These are phyloP conservation scores for Embiotoca jacksoni DNA, from an alignment of 2,113 vertebrate genomes.

Conservation along the genomic window DNA sequence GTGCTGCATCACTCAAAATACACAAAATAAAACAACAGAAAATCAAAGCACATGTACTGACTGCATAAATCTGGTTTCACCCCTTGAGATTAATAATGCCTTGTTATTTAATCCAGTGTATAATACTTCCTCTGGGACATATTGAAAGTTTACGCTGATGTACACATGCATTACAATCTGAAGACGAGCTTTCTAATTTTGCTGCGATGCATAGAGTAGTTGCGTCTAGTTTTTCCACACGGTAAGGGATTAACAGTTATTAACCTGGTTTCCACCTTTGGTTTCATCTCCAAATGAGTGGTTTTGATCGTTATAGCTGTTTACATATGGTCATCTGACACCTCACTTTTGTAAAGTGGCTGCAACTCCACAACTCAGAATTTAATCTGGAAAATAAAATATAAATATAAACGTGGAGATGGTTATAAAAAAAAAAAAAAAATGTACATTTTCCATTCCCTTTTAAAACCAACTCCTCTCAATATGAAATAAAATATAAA, in stretches of 20 bases:
- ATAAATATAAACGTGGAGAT: neutral
- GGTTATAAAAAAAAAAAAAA: neutral
- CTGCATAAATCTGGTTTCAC: neutral
- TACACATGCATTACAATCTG: no score
- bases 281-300: neutral
- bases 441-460: slow-evolving; percentile 2
- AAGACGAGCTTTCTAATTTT: no score
- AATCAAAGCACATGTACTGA: neutral
- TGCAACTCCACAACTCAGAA: neutral
- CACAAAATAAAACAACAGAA: slow-evolving; percentile 2
- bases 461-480: neutral
- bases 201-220: neutral
- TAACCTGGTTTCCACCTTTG: neutral
- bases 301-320: neutral
- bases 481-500: no score
- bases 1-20: neutral
- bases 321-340: neutral
- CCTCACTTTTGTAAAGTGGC: neutral
- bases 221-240: neutral
- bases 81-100: neutral
- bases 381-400: neutral
- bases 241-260: neutral
- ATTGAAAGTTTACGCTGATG: no score
- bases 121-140: neutral
- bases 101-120: neutral